phyloP scores from a whole-genome alignment of 1,140 invertebrate species.

The Phymastichus coffea region DNA sequence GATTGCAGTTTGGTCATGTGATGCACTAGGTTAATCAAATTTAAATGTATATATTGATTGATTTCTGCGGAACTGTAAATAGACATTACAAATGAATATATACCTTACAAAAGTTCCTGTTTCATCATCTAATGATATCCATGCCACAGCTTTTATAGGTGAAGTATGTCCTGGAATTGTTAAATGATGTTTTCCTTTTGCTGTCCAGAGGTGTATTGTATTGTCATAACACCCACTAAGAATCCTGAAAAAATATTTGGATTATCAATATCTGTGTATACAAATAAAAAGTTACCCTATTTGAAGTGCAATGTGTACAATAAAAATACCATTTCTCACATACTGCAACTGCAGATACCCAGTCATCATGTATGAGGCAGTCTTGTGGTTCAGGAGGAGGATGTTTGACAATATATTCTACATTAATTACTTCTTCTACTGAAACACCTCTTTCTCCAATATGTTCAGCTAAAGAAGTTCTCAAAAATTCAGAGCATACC shows the following conservation, averaged over 20 bases:
- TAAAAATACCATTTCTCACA: conserved; percentile 69
- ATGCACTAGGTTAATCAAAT: conserved; percentile 62
- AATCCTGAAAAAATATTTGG: conserved; percentile 71
- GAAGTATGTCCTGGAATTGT: conserved; percentile 84
- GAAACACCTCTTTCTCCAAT: conserved; percentile 68
- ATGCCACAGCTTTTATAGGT: conserved; percentile 83
- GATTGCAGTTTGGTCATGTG: conserved; percentile 90
- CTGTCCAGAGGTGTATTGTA: conserved; percentile 85
- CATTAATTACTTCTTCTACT: conserved; percentile 75
- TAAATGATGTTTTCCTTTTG: conserved; percentile 78
- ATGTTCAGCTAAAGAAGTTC: conserved; percentile 68
- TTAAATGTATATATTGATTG: not conserved
- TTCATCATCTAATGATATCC: conserved; percentile 71
- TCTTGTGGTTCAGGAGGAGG: conserved; percentile 88
- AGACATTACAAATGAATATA: conserved; percentile 13
- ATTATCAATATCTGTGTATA: too few species aligned
- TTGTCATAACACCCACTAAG: conserved; percentile 95
- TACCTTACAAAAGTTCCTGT: conserved; percentile 76
- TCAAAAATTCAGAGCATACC: conserved; percentile 77
- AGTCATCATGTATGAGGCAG: conserved; percentile 91
- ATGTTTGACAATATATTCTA: conserved; percentile 88
- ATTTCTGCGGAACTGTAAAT: conserved; percentile 14
- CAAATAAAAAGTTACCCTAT: too few species aligned
- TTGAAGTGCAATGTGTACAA: too few species aligned
- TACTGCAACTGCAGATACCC: conserved; percentile 84